Base-by-base conservation (phyloP, 2,113 vertebrate species). In the Callithrix jacchus region DNA sequence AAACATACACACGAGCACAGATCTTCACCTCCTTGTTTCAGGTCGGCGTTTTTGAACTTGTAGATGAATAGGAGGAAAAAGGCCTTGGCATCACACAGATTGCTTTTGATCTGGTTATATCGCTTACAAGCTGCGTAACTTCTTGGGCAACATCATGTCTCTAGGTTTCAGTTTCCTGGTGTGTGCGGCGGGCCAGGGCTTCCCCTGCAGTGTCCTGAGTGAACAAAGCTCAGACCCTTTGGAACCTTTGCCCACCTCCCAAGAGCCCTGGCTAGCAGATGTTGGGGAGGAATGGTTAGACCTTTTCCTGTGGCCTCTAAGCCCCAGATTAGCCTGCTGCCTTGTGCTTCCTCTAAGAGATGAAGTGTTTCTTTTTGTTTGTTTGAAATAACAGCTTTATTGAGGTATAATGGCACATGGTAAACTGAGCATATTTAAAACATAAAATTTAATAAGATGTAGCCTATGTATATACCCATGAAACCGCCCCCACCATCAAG, bases 401-500 rank as follows among this genome's bases (percentile, higher is more conserved):
- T 68, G 35, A 73, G 5, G 25, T 70, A 23, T 93, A 91, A 37
- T 77, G 66, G 70, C 23, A n/a, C 25, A 42, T 2, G 37, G 17
- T 95, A 91, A 91, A 56, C 47, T 42, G 13, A 82, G 56, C 40
- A 49, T 91, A 61, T 18, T 91, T 95, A 94, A 93, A 84, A 83
- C 27, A 35, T 56, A 37, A n/a, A 76, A 58, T 25, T 93, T 71
- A 77, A 18, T 93, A 73, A 35, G 49, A 82, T 90, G 94, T 56
- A 84, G 70, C 1, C 13, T 70, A 35, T 17, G 64, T 45, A 8
- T 40, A 7, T 54, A 73, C 47, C 66, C 6, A 2, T 49, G 58
- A 93, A 89, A 47, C 76, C n/a, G 49, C 32, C 49, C 68, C 70
- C n/a, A 23, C 25, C 17, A 2, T 93, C 30, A 35, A 91, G 47